Conservation (phyloP, 2,888 invertebrate species). For the Nomada flava region DNA sequence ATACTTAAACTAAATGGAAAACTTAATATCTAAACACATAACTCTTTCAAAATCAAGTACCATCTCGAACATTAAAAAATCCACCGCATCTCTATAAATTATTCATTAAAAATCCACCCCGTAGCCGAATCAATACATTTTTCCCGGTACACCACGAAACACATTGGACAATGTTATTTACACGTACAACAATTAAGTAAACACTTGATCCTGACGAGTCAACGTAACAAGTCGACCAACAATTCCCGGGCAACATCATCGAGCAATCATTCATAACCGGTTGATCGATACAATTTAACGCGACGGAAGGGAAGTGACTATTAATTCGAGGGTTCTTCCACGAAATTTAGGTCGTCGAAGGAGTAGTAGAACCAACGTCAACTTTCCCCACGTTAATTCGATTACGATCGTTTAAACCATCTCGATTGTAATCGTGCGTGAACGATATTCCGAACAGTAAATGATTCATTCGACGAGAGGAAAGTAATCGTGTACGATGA, state of each 20-base stretch:
- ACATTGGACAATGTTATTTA: neutral
- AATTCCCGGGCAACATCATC: conserved; percentile 17
- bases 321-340: conserved; percentile 23
- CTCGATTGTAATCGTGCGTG: neutral
- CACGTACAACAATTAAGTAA: conserved; percentile 13
- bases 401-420: neutral
- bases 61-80: too few relatives aligned
- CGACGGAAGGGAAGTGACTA: conserved; percentile 8
- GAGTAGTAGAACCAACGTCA: neutral
- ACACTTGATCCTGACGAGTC: conserved; percentile 6
- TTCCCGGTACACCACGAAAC: neutral
- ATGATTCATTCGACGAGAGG: too few relatives aligned
- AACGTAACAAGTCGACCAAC: conserved; percentile 11
- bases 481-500: too few relatives aligned
- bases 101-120: too few relatives aligned
- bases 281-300: conserved; percentile 25
- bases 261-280: conserved; percentile 27
- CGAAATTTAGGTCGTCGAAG: conserved; percentile 34
- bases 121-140: neutral
- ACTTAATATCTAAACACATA: too few relatives aligned
- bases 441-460: too few relatives aligned
- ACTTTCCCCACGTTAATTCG: conserved; percentile 6
- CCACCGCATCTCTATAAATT: too few relatives aligned
- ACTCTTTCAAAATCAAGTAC: too few relatives aligned
- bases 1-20: too few relatives aligned